Evolutionary conservation across 2,797 vertebrate species (phyloP).

Genomic region (Borostomias antarcticus): DNA sequence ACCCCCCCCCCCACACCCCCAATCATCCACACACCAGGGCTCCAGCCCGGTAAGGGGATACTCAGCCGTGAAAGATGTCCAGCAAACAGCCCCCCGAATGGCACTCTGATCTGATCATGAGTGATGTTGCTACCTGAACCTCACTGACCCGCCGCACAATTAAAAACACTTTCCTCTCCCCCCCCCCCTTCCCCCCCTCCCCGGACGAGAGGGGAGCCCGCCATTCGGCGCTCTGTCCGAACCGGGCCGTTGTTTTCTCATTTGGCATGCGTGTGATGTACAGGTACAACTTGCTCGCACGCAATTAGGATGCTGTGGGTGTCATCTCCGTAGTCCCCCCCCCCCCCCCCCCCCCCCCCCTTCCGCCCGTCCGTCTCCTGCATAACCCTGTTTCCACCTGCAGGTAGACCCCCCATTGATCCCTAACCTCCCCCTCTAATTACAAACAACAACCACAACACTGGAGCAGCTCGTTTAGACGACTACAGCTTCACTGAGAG

Average conservation of each 20-base stretch:
- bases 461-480: slow-evolving; percentile 40
- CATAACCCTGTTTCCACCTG: slow-evolving; percentile 44
- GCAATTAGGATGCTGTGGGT: slow-evolving; percentile 60
- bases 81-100: slow-evolving; percentile 78
- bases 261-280: not conserved
- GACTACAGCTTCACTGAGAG: slow-evolving; percentile 19
- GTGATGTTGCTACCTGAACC: slow-evolving; percentile 76
- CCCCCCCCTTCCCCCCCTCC: slow-evolving; percentile 34
- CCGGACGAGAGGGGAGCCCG: not conserved
- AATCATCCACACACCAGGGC: slow-evolving; percentile 73
- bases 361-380: slow-evolving; percentile 31
- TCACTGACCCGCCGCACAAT: slow-evolving; percentile 79
- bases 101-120: slow-evolving; percentile 75
- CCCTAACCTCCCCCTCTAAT: slow-evolving; percentile 56
- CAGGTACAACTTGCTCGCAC: slow-evolving; percentile 50
- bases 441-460: slow-evolving; percentile 44
- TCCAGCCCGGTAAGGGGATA: slow-evolving; percentile 67
- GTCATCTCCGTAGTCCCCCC: slow-evolving; percentile 27
- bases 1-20: slow-evolving; percentile 51
- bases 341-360: slow-evolving; percentile 22
- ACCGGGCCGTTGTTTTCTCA: not conserved
- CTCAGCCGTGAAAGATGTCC: slow-evolving; percentile 75
- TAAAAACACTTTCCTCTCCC: slow-evolving; percentile 75
- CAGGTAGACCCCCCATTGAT: slow-evolving; percentile 62
- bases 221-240: not conserved